Evolutionary conservation across 2,888 invertebrate genomes (phyloP), one percentile per base, ranked within the genome.

Genomic region (Drosophila hamatofila): DNA sequence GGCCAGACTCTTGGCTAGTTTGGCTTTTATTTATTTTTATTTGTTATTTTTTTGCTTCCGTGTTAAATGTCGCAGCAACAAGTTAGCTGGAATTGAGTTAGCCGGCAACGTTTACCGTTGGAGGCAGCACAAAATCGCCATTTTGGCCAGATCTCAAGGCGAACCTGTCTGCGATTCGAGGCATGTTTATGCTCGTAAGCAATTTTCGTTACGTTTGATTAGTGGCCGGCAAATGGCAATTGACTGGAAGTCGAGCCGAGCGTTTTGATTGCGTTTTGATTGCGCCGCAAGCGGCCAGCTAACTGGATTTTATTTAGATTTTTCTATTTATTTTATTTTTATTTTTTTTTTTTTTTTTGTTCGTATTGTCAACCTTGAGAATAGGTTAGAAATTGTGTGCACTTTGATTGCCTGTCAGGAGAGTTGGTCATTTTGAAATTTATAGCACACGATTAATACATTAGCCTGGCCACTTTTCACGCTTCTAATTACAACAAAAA

Each of bases 61-160:
- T 80, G 85, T 91, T 49, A 85, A 91, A 90, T 90, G 90, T 88
- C 91, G 91, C 86, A 14, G 83, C 90, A 91, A 91, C 91, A 91
- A 90, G 89, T 90, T 88, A 81, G 75, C 63, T 73, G 68, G 66
- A 56, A 16, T 2, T 3, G 69, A 72, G 71, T 76, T 78, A 57
- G 62, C 71, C 56, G 72, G 33, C 77, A 72, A 68, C 69, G 49
- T 87, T 89, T 87, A 83, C 86, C 77, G 88, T 83, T 82, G 62
- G 62, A 77, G 25, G 8, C 7, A 21, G 42, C 14, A 18, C 3
- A 12, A 18, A 49, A 52, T 58, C 86, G 90, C 90, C 90, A 90
- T 90, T 90, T 89, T 89, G 84, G 91, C 81, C 77, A 88, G 83
- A 67, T 83, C 86, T 84, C 91, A 91, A 91, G 91, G 91, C 85